Percentiles rank a stretch among this genome's conserved stretches.
phyloP scores from a whole-genome alignment of 2,113 vertebrate genomes.

The Mugil cephalus region DNA sequence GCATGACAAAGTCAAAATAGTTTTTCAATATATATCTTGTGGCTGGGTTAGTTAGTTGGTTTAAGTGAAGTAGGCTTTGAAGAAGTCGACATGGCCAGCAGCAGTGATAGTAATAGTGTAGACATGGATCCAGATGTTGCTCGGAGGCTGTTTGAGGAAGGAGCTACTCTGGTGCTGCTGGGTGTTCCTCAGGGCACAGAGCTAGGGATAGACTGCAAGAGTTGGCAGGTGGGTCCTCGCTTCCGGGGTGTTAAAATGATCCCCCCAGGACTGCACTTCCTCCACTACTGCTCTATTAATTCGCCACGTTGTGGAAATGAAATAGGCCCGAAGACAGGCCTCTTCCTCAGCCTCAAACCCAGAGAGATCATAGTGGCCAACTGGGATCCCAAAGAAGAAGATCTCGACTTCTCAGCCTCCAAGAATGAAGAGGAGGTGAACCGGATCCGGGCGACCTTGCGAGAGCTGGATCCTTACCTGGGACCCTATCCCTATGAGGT shows the following conservation, averaged over 20 bases:
- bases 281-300: constrained; percentile 89
- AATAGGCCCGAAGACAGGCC: constrained; percentile 89
- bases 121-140: constrained; percentile 91
- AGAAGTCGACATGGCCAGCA: constrained; percentile 57
- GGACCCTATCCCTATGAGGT: constrained; percentile 93
- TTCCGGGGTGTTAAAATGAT: constrained; percentile 98
- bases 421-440: constrained; percentile 84
- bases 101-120: constrained; percentile 58
- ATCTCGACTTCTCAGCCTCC: constrained; percentile 84
- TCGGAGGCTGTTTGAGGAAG: constrained; percentile 91
- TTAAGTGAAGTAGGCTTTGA: background rate
- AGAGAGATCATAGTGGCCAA: constrained; percentile 86
- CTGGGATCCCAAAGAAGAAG: constrained; percentile 88
- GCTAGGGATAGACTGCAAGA: constrained; percentile 94
- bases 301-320: constrained; percentile 77
- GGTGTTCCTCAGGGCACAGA: constrained; percentile 92
- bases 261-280: constrained; percentile 94
- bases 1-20: background rate
- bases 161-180: constrained; percentile 90
- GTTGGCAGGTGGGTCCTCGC: constrained; percentile 92
- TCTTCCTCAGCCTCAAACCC: constrained; percentile 88
- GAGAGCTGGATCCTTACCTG: constrained; percentile 89
- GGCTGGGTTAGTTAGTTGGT: background rate
- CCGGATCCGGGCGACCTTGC: constrained; percentile 84
- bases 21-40: background rate